Conservation (phyloP, 2,113 vertebrate genomes). For the Spermophilus dauricus region DNA sequence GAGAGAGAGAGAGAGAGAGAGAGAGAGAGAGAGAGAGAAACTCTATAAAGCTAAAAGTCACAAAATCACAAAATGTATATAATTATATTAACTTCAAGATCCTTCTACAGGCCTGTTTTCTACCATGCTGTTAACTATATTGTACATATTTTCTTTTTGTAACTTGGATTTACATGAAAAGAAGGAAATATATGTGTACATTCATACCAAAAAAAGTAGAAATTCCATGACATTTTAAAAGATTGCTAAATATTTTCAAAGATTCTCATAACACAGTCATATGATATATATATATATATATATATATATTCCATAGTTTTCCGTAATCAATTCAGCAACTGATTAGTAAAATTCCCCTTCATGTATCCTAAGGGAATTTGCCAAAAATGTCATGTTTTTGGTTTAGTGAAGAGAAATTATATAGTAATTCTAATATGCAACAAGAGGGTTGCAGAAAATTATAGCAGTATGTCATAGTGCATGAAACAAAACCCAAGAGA, state of each 20-base stretch:
- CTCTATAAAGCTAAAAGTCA: not conserved
- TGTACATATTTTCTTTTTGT: not conserved
- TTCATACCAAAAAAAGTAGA: not conserved
- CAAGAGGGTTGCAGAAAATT: slow-evolving; percentile 8
- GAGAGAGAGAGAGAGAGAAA: not conserved
- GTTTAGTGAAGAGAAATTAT: slow-evolving; percentile 39
- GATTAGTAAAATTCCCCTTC: not conserved
- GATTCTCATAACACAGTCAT: not conserved
- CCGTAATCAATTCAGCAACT: not conserved
- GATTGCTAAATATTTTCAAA: not conserved
- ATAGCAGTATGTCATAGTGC: not conserved
- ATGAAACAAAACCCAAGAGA: not conserved
- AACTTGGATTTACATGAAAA: not conserved
- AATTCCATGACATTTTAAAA: not conserved
- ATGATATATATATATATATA: not conserved
- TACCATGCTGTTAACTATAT: not conserved
- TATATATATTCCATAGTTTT: not conserved
- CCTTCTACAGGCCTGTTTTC: not conserved
- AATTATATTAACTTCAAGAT: not conserved
- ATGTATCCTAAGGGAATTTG: not conserved
- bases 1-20: not conserved
- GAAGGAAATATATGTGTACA: not conserved
- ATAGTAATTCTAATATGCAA: not conserved
- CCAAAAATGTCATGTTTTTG: not conserved
- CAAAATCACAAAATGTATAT: not conserved